Base-by-base conservation (phyloP, 1,140 invertebrate species). In the Eumaeus atala region DNA sequence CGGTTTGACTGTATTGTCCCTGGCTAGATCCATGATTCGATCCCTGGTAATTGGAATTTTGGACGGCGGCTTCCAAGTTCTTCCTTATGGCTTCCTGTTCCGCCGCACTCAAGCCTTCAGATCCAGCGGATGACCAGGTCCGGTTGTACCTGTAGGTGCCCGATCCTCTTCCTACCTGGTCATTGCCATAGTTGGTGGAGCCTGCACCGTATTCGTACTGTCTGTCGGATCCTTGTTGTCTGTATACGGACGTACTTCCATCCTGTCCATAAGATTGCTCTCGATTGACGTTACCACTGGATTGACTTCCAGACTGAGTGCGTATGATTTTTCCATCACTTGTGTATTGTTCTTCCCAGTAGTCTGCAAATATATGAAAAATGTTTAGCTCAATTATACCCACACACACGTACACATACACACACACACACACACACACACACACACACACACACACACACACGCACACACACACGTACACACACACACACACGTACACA, bases 51-150 rank as follows among this genome's bases (percentile, higher is more conserved):
- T 56, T 54, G 28, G 59, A 18, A 12, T 58, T 64, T 52, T 73
- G 70, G 9, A 61, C 58, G 37, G 60, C 62, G 1, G 66, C 60
- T 28, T 65, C 66, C 0, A 83, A 47, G 9, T 70, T 66, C 54
- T 56, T 68, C 36, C 67, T 66, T 9, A 83, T 76, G 42, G 72
- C 58, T 53, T 86, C 79, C 47, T 70, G 67, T 63, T 84, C 64
- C 61, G 77, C 79, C 0, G 52, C 64, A 10, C 70, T 67, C 6
- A 84, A 54, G 11, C 59, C 67, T 64, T 74, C 64, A 16, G 57
- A 60, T 28, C 69, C 67, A 4, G 59, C 53, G 16, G 61, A 67
- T 9, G 66, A 61, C 73, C 74, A 78, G 3, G 70, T 74, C 16
- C 55, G 67, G 34, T 79, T 82, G 49, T 74, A 79, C 9, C 56